Evolutionary conservation across 2,797 vertebrate genomes (phyloP).

Genomic region (Craterocephalus amniculus): DNA sequence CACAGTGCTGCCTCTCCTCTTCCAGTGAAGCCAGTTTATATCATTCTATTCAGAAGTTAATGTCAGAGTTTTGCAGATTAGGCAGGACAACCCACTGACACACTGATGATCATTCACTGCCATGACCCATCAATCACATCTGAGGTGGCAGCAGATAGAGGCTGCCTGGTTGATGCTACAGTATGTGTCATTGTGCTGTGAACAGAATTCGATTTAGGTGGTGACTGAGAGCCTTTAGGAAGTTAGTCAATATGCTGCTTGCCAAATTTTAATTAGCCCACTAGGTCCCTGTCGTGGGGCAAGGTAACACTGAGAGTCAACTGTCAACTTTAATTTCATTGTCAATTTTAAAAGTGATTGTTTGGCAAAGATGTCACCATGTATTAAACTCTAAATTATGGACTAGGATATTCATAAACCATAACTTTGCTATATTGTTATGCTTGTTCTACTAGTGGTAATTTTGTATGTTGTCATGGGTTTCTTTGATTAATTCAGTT

Average conservation of each 20-base stretch:
- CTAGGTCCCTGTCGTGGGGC: slow-evolving; percentile 45
- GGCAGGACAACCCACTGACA: slow-evolving; percentile 58
- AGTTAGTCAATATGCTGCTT: slow-evolving; percentile 76
- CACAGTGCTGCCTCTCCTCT: neutral
- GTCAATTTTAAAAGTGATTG: slow-evolving; percentile 34
- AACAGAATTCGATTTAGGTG: slow-evolving; percentile 75
- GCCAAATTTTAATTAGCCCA: slow-evolving; percentile 74
- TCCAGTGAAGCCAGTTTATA: slow-evolving; percentile 25
- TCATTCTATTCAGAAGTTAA: slow-evolving; percentile 36
- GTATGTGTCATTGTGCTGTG: slow-evolving; percentile 73
- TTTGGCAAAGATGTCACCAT: slow-evolving; percentile 37
- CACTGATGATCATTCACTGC: slow-evolving; percentile 71
- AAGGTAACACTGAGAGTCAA: slow-evolving; percentile 62
- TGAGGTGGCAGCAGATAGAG: slow-evolving; percentile 56
- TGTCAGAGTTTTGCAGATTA: slow-evolving; percentile 55
- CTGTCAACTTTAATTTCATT: slow-evolving; percentile 49
- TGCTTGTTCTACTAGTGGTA: neutral
- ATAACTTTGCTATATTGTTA: neutral
- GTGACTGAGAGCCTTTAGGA: slow-evolving; percentile 64
- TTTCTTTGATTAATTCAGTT: neutral
- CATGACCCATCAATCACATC: slow-evolving; percentile 74
- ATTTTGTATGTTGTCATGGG: neutral
- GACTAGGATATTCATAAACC: slow-evolving; percentile 3
- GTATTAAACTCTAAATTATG: neutral
- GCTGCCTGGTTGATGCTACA: slow-evolving; percentile 74